Evolutionary conservation across 2,113 vertebrate species (phyloP).

Genomic region (Scopus umbretta): DNA sequence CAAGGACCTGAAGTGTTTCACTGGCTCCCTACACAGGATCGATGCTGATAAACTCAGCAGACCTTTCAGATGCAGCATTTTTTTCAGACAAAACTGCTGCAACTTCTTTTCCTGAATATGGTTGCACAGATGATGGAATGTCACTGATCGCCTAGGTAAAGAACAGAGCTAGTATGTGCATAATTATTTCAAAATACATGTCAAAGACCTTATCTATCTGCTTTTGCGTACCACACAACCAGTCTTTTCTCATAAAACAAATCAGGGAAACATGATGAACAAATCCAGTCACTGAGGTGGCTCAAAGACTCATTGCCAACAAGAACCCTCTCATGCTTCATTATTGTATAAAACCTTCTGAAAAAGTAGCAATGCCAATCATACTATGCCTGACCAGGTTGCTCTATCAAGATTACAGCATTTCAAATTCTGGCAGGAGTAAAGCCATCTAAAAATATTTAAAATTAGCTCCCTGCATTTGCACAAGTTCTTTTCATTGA

Average conservation of each 20-base stretch:
- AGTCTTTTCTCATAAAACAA: not conserved
- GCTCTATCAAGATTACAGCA: not conserved
- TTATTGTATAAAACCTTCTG: not conserved
- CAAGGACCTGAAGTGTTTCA: not conserved
- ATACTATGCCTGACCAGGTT: not conserved
- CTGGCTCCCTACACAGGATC: not conserved
- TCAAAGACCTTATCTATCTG: not conserved
- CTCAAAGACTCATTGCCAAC: not conserved
- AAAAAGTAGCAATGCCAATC: not conserved
- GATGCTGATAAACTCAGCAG: not conserved
- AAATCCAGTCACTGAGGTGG: not conserved
- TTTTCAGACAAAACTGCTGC: not conserved
- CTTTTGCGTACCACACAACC: not conserved
- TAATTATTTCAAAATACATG: constrained; percentile 3
- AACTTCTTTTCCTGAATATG: not conserved
- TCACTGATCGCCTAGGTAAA: not conserved
- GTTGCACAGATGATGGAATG: not conserved
- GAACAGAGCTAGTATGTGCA: not conserved
- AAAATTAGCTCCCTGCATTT: not conserved
- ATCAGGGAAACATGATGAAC: not conserved
- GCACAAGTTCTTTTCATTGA: not conserved
- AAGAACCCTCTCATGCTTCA: not conserved
- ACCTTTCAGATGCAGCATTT: not conserved
- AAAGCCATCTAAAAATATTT: not conserved
- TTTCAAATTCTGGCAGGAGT: not conserved